A percentile compares a stretch with the other conserved stretches of the same genome.
These are phyloP conservation scores for Tamandua tetradactyla DNA, from an alignment of 2,797 vertebrate genomes.

Conservation along the genomic window DNA sequence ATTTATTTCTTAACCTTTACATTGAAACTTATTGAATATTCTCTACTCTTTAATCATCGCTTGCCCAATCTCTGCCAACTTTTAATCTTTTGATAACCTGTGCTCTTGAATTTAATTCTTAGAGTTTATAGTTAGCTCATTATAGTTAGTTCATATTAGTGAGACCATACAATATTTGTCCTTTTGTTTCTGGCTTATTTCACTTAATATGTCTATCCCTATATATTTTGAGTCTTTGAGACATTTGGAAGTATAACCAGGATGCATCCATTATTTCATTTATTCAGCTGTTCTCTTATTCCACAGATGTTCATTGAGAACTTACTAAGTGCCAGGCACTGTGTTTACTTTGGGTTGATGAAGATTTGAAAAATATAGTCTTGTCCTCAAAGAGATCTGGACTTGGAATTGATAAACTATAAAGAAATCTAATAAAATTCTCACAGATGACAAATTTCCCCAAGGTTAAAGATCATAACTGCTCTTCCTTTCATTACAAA, in stretches of 20 bases:
- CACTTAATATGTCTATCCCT: no score
- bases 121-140: no score
- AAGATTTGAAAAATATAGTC: neutral
- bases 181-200: no score
- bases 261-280: neutral
- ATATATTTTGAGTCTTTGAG: neutral
- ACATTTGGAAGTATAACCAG: neutral
- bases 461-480: neutral
- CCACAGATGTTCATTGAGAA: conserved; percentile 1
- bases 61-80: no score
- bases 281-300: neutral
- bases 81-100: no score
- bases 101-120: no score
- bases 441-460: neutral
- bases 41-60: no score
- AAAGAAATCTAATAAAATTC: neutral
- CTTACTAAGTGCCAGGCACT: neutral
- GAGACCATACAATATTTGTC: no score
- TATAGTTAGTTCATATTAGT: no score
- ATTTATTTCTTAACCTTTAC: no score
- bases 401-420: neutral
- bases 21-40: no score
- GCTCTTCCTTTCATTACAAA: conserved; percentile 3
- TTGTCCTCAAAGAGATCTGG: neutral
- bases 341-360: neutral